Conservation (phyloP, 2,888 invertebrate species). For the Mylabris sibirica region DNA sequence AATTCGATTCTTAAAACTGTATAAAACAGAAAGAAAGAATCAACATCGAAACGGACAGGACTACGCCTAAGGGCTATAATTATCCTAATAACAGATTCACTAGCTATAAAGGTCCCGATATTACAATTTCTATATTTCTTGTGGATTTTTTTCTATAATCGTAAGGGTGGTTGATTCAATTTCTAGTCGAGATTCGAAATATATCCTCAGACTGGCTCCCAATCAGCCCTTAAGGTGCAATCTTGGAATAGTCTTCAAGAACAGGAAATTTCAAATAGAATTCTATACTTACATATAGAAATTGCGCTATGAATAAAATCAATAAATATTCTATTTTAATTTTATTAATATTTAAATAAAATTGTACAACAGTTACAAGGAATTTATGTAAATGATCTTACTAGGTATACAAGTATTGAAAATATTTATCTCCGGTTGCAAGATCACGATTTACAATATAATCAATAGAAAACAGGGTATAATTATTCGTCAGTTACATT, state of each 20-base stretch:
- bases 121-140: conserved; percentile 55
- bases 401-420: too few relatives aligned
- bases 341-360: background rate
- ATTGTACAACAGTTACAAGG: too few relatives aligned
- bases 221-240: background rate
- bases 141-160: conserved; percentile 27
- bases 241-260: background rate
- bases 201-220: conserved; percentile 5
- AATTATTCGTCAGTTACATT: too few relatives aligned
- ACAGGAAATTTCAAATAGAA: background rate
- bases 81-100: conserved; percentile 61
- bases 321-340: background rate
- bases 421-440: too few relatives aligned
- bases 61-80: conserved; percentile 56
- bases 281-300: too few relatives aligned
- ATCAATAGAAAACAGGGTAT: too few relatives aligned
- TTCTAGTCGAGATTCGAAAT: background rate
- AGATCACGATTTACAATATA: too few relatives aligned
- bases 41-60: conserved; percentile 55
- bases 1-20: background rate
- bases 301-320: too few relatives aligned
- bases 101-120: conserved; percentile 54
- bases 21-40: conserved; percentile 27
- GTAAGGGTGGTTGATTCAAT: background rate
- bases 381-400: too few relatives aligned